phyloP scores from a whole-genome alignment of 23 tunicate species.

The Trididemnum clinides region DNA sequence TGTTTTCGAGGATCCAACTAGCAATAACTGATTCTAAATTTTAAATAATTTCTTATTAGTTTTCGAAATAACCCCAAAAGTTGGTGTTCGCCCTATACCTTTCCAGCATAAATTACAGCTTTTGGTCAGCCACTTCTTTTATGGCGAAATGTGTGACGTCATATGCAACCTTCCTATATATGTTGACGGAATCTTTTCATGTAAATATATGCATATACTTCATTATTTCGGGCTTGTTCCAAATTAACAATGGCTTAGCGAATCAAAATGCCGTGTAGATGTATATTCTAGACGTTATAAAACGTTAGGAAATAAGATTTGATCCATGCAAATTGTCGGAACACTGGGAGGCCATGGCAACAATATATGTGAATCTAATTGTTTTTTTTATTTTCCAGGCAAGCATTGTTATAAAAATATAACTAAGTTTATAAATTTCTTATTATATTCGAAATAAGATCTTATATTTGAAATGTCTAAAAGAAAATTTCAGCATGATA shows the following conservation, averaged over 20 bases:
- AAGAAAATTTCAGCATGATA: neutral
- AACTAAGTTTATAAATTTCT: neutral
- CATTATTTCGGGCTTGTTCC: neutral
- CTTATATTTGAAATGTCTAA: neutral
- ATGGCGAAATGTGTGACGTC: no score
- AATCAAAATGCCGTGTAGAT: neutral
- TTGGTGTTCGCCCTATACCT: no score
- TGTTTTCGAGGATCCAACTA: no score
- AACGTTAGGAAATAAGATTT: neutral
- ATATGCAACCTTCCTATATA: no score
- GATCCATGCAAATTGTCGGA: neutral
- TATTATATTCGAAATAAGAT: neutral
- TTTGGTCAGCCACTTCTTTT: no score
- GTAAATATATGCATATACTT: neutral
- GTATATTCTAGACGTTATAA: neutral
- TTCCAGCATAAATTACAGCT: no score
- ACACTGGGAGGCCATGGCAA: neutral
- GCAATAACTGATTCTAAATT: no score
- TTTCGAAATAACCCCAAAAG: no score
- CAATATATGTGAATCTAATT: neutral
- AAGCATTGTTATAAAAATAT: neutral
- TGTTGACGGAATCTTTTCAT: neutral
- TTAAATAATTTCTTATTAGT: no score
- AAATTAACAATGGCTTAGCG: neutral
- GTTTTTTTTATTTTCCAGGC: neutral